Base-by-base conservation (phyloP, 23 tunicate species). In the Phallusia fumigata region DNA sequence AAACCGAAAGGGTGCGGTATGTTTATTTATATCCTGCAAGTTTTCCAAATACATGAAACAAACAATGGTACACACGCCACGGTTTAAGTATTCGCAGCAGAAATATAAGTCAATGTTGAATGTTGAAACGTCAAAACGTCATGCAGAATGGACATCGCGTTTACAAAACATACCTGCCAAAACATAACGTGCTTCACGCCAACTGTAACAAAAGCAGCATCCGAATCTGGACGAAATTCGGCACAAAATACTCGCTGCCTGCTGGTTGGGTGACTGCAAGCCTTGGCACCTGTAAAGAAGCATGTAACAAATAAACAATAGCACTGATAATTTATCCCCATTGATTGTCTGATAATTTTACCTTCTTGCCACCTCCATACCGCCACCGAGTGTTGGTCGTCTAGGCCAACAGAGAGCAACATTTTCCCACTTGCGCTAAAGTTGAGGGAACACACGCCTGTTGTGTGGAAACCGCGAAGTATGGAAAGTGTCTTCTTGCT, bases 281-380 rank as follows among this genome's bases (percentile, higher is more conserved):
- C 88, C 53, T 81, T 45, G 11, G 79, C 28, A 33, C 94, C 94
- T 89, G 50, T 21, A 40, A 40, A 40, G 47, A 40, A 40, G 5
- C 5, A 40, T 3, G 47, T 40, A 10, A 40, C 47, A 40, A 40
- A 40, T n/a, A n/a, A n/a, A n/a, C n/a, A n/a, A n/a, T n/a, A n/a
- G n/a, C n/a, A n/a, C n/a, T 73, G 19, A n/a, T n/a, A n/a, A n/a
- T n/a, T n/a, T n/a, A n/a, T n/a, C n/a, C n/a, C n/a, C n/a, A n/a
- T n/a, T n/a, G n/a, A n/a, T n/a, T n/a, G n/a, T n/a, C n/a, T n/a
- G n/a, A n/a, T n/a, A n/a, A n/a, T 52, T 45, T 35, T 33, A 79
- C 99, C 97, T 85, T 93, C 96, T 65, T 92, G 97, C 99, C 99
- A 97, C 79, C 99, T 75, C 94, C 96, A 90, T 52, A 97, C 88